Evolutionary conservation across 2,113 vertebrate genomes (phyloP).

Genomic region (Rhynchomys soricoides): DNA sequence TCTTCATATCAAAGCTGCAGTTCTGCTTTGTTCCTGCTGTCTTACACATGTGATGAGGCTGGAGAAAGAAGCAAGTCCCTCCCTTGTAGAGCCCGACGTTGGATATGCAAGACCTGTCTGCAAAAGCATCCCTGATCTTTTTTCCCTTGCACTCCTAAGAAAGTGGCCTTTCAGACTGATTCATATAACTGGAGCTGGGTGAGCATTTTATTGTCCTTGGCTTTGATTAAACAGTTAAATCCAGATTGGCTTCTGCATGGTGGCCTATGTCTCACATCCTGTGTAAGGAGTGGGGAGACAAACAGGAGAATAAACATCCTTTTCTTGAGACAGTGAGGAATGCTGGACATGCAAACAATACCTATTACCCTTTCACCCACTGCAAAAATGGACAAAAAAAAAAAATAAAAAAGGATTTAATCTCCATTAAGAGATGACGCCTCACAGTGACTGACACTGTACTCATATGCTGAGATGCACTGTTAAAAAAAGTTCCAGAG

Average conservation of each 20-base stretch:
- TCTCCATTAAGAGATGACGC: not conserved
- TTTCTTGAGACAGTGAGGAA: not conserved
- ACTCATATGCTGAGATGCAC: not conserved
- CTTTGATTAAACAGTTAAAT: constrained; percentile 58
- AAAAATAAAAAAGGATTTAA: not conserved
- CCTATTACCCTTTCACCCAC: not conserved
- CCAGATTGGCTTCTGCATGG: not conserved
- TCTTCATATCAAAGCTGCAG: not conserved
- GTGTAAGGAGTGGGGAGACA: not conserved
- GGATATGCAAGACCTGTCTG: not conserved
- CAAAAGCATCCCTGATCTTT: not conserved
- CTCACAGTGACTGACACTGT: constrained; percentile 10
- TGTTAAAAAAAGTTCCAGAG: not conserved
- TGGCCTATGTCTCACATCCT: not conserved
- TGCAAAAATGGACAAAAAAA: not conserved
- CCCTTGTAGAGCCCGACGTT: not conserved
- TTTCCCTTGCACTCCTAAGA: not conserved
- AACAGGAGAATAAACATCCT: not conserved
- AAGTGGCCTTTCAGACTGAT: not conserved
- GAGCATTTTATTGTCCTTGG: not conserved
- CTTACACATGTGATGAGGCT: not conserved
- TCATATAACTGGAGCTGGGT: not conserved
- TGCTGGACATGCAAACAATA: not conserved
- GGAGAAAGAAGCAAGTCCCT: not conserved
- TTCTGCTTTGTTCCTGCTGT: not conserved